Conservation (phyloP, 2,797 vertebrate species). For the Coluber constrictor region DNA sequence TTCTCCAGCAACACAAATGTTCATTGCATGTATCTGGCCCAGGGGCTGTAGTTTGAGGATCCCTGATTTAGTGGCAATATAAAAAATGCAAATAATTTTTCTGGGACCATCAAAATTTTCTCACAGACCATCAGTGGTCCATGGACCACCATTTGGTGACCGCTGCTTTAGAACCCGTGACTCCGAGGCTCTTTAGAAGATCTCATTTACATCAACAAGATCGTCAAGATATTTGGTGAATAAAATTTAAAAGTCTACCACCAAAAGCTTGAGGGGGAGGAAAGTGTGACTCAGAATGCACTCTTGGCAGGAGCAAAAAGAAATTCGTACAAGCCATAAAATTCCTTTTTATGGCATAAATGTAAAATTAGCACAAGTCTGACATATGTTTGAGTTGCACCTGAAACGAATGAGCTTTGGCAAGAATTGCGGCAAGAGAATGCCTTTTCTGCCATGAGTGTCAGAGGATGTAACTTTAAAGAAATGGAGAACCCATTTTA, state of each 20-base stretch:
- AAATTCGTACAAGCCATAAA: slow-evolving; percentile 9
- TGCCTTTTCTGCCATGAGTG: slow-evolving; percentile 34
- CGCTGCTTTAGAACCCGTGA: background rate
- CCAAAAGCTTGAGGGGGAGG: background rate
- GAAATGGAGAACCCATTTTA: slow-evolving; percentile 34
- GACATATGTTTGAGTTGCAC: slow-evolving; percentile 29
- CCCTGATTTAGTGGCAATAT: too few species aligned
- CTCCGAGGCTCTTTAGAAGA: background rate
- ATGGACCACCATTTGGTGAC: too few species aligned
- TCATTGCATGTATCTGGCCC: too few species aligned
- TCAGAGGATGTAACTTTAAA: slow-evolving; percentile 25
- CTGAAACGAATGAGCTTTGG: slow-evolving; percentile 48
- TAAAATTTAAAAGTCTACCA: background rate
- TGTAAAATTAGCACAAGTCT: slow-evolving; percentile 25
- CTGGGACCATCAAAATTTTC: too few species aligned
- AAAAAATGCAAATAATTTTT: too few species aligned
- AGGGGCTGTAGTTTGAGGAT: too few species aligned
- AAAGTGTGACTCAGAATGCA: background rate
- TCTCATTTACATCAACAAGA: background rate
- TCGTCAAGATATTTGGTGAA: background rate
- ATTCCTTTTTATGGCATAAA: slow-evolving; percentile 18
- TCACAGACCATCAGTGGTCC: too few species aligned
- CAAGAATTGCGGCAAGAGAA: slow-evolving; percentile 39
- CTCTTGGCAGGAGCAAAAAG: background rate
- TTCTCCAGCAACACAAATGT: too few species aligned